Evolutionary conservation across 1,140 invertebrate genomes (phyloP), one percentile per base, ranked within the genome.

Genomic region (Dermatophagoides farinae): DNA sequence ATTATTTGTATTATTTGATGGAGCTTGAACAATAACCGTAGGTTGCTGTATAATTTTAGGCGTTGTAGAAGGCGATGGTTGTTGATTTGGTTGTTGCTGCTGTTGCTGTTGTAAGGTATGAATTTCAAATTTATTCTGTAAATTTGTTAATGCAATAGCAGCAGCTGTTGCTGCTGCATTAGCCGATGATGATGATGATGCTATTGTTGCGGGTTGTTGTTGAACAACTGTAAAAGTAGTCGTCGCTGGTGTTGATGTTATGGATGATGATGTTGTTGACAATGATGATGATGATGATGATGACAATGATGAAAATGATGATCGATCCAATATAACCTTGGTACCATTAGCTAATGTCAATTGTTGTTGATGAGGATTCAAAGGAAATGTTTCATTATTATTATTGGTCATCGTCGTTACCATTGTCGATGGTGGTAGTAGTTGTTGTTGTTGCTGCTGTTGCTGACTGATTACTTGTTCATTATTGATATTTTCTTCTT

Each of bases 161-260:
- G 58, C 63, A 60, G 22, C 61, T n/a, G 25, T 61, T 25, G 43
- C 61, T 46, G 10, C 63, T 25, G 40, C 60, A 61, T 60, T 64
- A 54, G 25, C 54, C 53, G 16, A 52, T n/a, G 23, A 49, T 10
- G 18, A 57, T 38, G 20, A 60, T 46, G 25, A 25, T 47, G 46
- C 8, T 18, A 6, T 47, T 23, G 20, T 8, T 50, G 47, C 2
- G 1, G 18, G 46, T 47, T 47, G 46, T 20, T 23, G 46, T 20
- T 47, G 46, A 4, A 31, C 31, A 31, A 31, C 31, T 31, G 31
- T 31, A 31, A 31, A 31, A 2, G 31, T 31, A 22, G 12, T 43
- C 41, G 41, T 16, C 14, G 46, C 20, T n/a, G n/a, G n/a, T n/a
- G n/a, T n/a, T n/a, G n/a, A n/a, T n/a, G n/a, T n/a, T 18, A 49